Evolutionary conservation across 2,113 vertebrate genomes (phyloP), one percentile per base, ranked within the genome.

Genomic region (Cathartes aura): DNA sequence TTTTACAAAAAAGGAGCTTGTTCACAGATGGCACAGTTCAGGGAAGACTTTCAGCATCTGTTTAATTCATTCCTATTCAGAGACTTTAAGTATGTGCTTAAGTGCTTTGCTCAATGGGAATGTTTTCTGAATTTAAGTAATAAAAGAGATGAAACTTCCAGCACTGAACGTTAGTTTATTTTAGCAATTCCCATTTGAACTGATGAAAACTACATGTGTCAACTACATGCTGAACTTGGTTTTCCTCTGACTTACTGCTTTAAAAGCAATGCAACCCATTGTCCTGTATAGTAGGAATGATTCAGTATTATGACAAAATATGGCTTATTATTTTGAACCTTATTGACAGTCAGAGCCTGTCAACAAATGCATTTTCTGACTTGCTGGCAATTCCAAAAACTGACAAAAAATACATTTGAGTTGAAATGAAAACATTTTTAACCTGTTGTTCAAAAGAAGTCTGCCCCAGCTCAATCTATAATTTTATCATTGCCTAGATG

Each of bases 1-100:
- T 92, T 94, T 90, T 85, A 92, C 62, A 86, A 32, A 93, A 92
- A 92, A 83, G 12, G 20, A 89, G 22, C 45, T 91, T 79, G 34
- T 80, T 91, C 86, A 91, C 95, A 97, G 92, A 96, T 84, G 86
- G 80, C 53, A 74, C 11, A 38, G 50, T 67, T 87, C 87, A 91
- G 60, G 60, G 56, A 96, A 75, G 64, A 67, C 85, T 95, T 96
- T 79, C 92, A 87, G 80, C 81, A 95, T 95, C 79, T 96, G 79
- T 87, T 92, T 81, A 68, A 76, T 79, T 84, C 47, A 89, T 53
- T 91, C 13, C 36, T 87, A 85, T 91, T 89, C 93, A 89, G 40
- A 93, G 32, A 70, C 14, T 86, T 92, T 43, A 94, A 90, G 86
- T 58, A 71, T 4, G 6, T 56, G 59, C 86, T 89, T 84, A 95